phyloP scores from a whole-genome alignment of 2,113 vertebrate genomes.

The Phalacrocorax aristotelis region DNA sequence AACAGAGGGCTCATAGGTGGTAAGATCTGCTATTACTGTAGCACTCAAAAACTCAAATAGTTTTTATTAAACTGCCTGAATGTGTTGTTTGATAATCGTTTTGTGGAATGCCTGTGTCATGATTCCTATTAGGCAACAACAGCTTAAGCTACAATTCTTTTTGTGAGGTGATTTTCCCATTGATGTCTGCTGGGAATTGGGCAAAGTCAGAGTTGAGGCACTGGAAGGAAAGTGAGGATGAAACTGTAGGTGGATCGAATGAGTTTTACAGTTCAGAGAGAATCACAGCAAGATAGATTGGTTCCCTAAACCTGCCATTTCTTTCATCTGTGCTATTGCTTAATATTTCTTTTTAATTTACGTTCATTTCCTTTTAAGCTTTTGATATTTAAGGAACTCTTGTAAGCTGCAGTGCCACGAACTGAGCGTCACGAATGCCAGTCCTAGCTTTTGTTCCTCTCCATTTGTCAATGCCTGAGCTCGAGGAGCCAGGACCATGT shows the following conservation, averaged over 20 bases:
- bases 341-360: neutral
- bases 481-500: neutral
- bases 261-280: neutral
- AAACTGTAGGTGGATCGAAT: neutral
- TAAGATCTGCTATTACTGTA: neutral
- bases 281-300: neutral
- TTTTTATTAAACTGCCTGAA: neutral
- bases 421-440: neutral
- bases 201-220: neutral
- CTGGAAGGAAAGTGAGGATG: neutral
- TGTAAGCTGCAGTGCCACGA: neutral
- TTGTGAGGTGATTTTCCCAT: neutral
- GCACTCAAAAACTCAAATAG: neutral
- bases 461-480: neutral
- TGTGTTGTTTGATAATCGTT: neutral
- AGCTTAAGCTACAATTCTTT: neutral
- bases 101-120: neutral
- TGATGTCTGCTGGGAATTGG: neutral
- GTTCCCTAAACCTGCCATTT: neutral
- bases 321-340: neutral
- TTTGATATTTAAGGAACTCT: neutral
- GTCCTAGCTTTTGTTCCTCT: neutral
- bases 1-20: neutral
- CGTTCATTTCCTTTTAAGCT: neutral
- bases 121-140: neutral